phyloP scores from a whole-genome alignment of 2,888 invertebrate species.

The Drosophila nr. perissopoda region DNA sequence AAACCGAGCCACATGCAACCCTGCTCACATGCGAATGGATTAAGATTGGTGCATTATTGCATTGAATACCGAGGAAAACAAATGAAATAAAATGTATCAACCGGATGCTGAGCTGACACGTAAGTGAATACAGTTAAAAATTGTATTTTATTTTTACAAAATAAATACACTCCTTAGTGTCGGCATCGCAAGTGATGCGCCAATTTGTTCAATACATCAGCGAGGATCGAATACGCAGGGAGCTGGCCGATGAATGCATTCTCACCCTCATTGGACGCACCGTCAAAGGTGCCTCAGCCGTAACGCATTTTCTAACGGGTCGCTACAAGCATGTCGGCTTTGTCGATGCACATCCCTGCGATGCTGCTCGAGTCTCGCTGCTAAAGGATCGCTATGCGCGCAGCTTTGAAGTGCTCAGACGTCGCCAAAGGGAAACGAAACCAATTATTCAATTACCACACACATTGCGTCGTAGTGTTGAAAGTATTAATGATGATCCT shows the following conservation, averaged over 20 bases:
- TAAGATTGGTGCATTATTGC: not conserved
- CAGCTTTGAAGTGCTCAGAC: conserved; percentile 7
- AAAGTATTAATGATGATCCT: not conserved
- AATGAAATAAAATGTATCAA: conserved; percentile 5
- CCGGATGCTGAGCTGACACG: not conserved
- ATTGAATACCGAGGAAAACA: not conserved
- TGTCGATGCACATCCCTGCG: conserved; percentile 9
- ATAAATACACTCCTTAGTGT: not conserved
- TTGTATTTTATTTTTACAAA: not conserved
- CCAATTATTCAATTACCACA: not conserved
- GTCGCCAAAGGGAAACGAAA: not conserved
- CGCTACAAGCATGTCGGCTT: conserved; percentile 16
- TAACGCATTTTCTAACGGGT: conserved; percentile 9
- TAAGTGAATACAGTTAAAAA: not conserved
- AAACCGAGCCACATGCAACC: conserved; percentile 2
- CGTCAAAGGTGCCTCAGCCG: conserved; percentile 6
- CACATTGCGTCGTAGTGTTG: not conserved
- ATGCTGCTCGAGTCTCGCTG: conserved; percentile 3
- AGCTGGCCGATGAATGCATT: conserved; percentile 10
- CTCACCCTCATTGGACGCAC: conserved; percentile 9
- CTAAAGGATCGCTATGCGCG: conserved; percentile 4
- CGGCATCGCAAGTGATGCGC: conserved; percentile 12
- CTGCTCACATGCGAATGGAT: not conserved
- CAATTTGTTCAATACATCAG: conserved; percentile 8
- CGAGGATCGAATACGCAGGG: conserved; percentile 6